Conservation (phyloP, 1,140 invertebrate genomes). For the Chymomyza costata region DNA sequence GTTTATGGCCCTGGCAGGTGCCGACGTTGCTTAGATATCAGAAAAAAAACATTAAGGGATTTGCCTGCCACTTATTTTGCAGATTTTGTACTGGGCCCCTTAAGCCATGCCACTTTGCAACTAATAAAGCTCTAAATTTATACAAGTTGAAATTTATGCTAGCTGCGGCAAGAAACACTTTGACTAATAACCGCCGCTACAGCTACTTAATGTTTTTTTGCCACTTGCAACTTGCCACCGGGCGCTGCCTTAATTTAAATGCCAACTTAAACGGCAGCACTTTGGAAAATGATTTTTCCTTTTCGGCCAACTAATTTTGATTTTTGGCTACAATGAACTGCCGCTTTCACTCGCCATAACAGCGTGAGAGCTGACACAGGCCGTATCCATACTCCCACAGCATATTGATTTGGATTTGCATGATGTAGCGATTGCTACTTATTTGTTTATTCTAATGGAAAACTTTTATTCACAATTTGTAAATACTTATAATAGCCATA, state of each 20-base stretch:
- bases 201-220: conserved; percentile 42
- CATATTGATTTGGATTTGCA: too few relatives aligned
- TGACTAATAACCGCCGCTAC: conserved; percentile 28
- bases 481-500: too few relatives aligned
- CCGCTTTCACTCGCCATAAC: conserved; percentile 54
- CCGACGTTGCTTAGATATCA: too few relatives aligned
- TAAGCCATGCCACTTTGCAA: conserved; percentile 25
- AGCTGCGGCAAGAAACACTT: conserved; percentile 19
- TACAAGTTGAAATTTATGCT: conserved; percentile 6
- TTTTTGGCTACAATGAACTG: conserved; percentile 24
- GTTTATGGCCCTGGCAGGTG: conserved; percentile 45
- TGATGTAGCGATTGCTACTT: too few relatives aligned
- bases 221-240: conserved; percentile 1
- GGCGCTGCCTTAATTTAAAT: conserved; percentile 14
- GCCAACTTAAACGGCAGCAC: neutral
- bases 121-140: conserved; percentile 64
- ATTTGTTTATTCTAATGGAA: too few relatives aligned
- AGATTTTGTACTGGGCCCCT: neutral
- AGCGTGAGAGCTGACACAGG: too few relatives aligned
- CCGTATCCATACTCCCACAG: too few relatives aligned
- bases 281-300: conserved; percentile 5
- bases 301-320: conserved; percentile 49
- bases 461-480: too few relatives aligned
- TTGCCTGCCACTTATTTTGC: conserved; percentile 22
- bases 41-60: conserved; percentile 44